Evolutionary conservation across 2,113 vertebrate species (phyloP).

Genomic region (Rhadina sibilatrix): DNA sequence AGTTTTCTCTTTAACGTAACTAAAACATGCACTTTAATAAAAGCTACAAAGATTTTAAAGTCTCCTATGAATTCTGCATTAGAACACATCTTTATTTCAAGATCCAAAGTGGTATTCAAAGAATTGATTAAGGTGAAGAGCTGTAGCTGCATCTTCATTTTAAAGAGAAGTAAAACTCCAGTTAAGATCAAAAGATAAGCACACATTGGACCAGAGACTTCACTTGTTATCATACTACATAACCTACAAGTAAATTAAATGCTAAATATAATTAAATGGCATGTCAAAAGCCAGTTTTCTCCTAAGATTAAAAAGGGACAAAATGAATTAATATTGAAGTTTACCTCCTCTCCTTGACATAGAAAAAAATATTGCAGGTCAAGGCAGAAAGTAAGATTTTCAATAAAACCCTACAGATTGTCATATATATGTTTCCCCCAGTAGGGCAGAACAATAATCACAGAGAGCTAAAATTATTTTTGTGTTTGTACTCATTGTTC

Average conservation of each 20-base stretch:
- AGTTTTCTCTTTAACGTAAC: background rate
- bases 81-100: constrained; percentile 29
- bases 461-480: background rate
- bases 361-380: background rate
- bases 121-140: background rate
- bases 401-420: background rate
- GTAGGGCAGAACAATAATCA: background rate
- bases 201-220: background rate
- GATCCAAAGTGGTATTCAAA: constrained; percentile 27
- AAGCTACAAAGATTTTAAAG: constrained; percentile 33
- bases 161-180: background rate
- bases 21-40: constrained; percentile 28
- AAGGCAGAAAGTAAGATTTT: background rate
- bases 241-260: background rate
- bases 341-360: background rate
- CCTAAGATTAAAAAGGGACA: background rate
- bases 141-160: background rate
- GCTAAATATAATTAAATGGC: background rate
- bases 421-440: background rate
- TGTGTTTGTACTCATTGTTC: background rate
- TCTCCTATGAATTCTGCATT: background rate
- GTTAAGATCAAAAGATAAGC: background rate
- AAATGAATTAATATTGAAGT: background rate
- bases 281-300: background rate
- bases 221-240: background rate